Conservation (phyloP, 2,888 invertebrate species). For the Lapara coniferarum region DNA sequence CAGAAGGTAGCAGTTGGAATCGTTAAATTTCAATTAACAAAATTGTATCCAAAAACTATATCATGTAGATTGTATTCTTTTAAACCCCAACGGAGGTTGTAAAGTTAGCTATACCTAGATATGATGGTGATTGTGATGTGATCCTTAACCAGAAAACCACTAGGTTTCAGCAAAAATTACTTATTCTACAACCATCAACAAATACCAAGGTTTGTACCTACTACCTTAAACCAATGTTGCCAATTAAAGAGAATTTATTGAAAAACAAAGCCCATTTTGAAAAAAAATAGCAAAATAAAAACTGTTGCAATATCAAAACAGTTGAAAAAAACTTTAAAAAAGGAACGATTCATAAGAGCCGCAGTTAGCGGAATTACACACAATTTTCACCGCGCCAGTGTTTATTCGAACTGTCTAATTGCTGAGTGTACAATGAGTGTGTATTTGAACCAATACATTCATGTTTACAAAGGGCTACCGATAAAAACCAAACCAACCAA, state of each 20-base stretch:
- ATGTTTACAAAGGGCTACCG: conserved; percentile 4
- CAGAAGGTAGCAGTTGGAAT: no score
- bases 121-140: no score
- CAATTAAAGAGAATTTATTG: not conserved
- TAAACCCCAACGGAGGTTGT: no score
- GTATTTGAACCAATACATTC: conserved; percentile 1
- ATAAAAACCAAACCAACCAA: conserved; percentile 1
- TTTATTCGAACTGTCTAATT: conserved; percentile 8
- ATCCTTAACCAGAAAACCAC: no score
- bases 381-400: conserved; percentile 22
- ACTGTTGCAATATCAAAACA: conserved; percentile 1
- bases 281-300: not conserved
- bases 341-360: not conserved
- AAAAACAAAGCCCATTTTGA: not conserved
- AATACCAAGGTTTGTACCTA: not conserved
- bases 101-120: no score
- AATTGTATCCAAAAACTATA: no score
- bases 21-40: no score
- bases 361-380: conserved; percentile 6
- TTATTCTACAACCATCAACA: not conserved
- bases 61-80: no score
- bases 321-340: conserved; percentile 3
- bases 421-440: conserved; percentile 21
- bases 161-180: no score
- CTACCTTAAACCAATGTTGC: no score